Conservation (phyloP, 2,797 vertebrate species). For the Melanogrammus aeglefinus region DNA sequence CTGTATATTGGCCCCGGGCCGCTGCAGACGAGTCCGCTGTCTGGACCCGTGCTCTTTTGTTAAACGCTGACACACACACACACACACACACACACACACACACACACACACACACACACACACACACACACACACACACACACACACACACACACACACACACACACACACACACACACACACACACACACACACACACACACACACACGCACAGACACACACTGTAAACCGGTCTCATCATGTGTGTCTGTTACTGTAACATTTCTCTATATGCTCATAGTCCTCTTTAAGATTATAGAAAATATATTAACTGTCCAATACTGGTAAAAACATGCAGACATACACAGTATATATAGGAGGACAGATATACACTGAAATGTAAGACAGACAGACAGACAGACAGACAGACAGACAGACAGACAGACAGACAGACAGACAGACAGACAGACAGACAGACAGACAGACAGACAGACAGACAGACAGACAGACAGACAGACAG, state of each 20-base stretch:
- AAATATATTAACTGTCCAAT: background rate
- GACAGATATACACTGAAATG: background rate
- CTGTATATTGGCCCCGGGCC: conserved; percentile 70
- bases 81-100: background rate
- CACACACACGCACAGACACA: too few species aligned
- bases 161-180: background rate
- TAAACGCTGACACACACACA: background rate
- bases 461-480: too few species aligned
- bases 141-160: background rate
- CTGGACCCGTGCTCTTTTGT: background rate
- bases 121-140: background rate
- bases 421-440: too few species aligned
- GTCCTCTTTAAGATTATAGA: background rate
- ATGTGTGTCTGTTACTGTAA: background rate
- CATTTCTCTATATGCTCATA: background rate
- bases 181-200: too few species aligned
- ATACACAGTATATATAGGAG: background rate
- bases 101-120: background rate
- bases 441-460: too few species aligned
- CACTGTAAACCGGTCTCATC: too few species aligned
- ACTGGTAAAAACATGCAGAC: background rate
- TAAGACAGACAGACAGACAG: too few species aligned
- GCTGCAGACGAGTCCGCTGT: conserved; percentile 16
- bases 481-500: background rate
- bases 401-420: too few species aligned